Evolutionary conservation across 2,888 invertebrate species (phyloP).

Genomic region (Diadegma fenestrale): DNA sequence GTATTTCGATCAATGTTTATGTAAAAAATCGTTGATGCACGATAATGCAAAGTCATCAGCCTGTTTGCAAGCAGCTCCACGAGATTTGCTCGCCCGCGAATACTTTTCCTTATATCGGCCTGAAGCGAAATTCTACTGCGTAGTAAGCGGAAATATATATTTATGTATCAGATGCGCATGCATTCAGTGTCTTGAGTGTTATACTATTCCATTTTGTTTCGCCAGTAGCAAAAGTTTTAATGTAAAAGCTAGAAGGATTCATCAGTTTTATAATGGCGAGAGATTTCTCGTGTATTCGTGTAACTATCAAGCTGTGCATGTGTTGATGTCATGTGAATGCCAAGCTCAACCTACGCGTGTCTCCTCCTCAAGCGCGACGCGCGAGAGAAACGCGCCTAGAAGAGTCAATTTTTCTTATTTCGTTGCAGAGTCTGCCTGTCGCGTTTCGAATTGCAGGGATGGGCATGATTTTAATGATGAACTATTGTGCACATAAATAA

Average conservation of each 20-base stretch:
- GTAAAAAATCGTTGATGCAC: not conserved
- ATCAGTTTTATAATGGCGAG: constrained; percentile 18
- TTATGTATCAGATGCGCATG: not conserved
- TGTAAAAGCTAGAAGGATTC: constrained; percentile 24
- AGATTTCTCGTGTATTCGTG: constrained; percentile 52
- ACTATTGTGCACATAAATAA: constrained; percentile 17
- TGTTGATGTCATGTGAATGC: constrained; percentile 55
- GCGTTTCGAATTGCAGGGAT: constrained; percentile 13
- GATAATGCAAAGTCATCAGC: constrained; percentile 56
- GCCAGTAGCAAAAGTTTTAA: constrained; percentile 20
- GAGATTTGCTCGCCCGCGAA: constrained; percentile 16
- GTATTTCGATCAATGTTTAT: constrained; percentile 17
- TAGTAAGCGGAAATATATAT: constrained; percentile 7
- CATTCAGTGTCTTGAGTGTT: constrained; percentile 5
- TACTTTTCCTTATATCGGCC: constrained; percentile 29
- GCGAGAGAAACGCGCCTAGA: constrained; percentile 59
- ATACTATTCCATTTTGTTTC: constrained; percentile 23
- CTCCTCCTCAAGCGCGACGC: constrained; percentile 36
- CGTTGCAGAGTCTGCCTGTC: not conserved
- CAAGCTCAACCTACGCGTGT: constrained; percentile 62
- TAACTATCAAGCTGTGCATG: constrained; percentile 37
- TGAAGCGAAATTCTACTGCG: constrained; percentile 47
- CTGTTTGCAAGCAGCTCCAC: constrained; percentile 33
- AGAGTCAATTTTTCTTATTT: constrained; percentile 15
- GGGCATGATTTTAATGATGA: constrained; percentile 35